Evolutionary conservation across 2,113 vertebrate genomes (phyloP), one percentile per base, ranked within the genome.

Genomic region (Dasyornis broadbenti): DNA sequence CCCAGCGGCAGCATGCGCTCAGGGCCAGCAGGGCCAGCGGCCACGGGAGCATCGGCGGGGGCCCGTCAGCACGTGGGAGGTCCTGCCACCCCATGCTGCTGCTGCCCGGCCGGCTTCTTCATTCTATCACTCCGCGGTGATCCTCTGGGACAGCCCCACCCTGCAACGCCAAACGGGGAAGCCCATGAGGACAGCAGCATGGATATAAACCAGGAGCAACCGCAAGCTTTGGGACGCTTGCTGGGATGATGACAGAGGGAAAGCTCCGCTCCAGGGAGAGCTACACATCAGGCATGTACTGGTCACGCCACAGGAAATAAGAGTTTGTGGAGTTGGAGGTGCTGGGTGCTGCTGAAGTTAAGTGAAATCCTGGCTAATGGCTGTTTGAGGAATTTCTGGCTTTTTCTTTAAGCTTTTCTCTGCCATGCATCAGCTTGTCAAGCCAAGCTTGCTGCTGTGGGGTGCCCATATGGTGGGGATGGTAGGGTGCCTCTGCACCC

Each of bases 61-160:
- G 98, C 97, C 98, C 97, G 97, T 98, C 98, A 99, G 97, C 69
- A 22, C 83, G 94, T 27, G 91, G 79, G 94, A 97, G 95, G 65
- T 97, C 96, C 98, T 98, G 98, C 98, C 97, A 97, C 98, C 98
- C 98, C 99, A 98, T 98, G 98, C 98, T 98, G 98, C 97, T 97
- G 97, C 97, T n/a, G 52, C 84, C 88, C 64, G 4, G 92, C 95
- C 45, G 97, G 96, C 94, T 92, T 96, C 98, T 97, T 98, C 98
- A 98, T 98, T 98, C 98, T 98, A 97, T 97, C 96, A 66, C 94
- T 40, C 94, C 44, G 22, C 45, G 0, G 89, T 8, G 63, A 95
- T 94, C 93, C 96, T 96, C 94, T 11, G 23, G 97, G 97, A 96
- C 96, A 47, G 70, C 94, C 93, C 70, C 84, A 80, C 77, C 92